Evolutionary conservation across 92 coral and sea anemone genomes (phyloP).

Genomic region (Porites divaricata): DNA sequence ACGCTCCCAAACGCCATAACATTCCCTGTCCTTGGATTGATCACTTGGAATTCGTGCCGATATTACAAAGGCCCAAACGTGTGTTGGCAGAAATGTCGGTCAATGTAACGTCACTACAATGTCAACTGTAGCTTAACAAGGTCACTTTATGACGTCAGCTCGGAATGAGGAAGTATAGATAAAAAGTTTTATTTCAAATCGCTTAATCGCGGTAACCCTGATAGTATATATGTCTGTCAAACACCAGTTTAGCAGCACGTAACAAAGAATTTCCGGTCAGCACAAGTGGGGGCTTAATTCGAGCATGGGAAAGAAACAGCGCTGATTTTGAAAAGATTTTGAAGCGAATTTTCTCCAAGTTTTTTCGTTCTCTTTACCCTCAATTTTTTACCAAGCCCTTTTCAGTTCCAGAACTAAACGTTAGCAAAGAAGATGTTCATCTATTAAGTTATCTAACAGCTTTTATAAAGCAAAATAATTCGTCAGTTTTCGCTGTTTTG

Average conservation of each 20-base stretch:
- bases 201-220: not conserved
- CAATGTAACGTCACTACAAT: not conserved
- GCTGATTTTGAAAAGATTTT: not conserved
- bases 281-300: not conserved
- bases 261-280: conserved; percentile 31
- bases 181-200: not conserved
- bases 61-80: no score
- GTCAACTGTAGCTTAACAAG: not conserved
- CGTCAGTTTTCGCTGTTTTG: conserved; percentile 27
- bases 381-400: not conserved
- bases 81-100: not conserved
- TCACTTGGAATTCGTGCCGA: no score
- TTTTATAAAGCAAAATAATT: not conserved
- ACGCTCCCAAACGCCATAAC: not conserved
- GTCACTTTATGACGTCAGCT: conserved; percentile 19
- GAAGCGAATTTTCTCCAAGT: not conserved
- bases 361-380: not conserved
- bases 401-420: not conserved
- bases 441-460: not conserved
- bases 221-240: conserved; percentile 19
- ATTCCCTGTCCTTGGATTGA: not conserved
- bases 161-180: conserved; percentile 26
- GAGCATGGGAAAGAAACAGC: not conserved
- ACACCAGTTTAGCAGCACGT: conserved; percentile 14
- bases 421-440: not conserved